Conservation (phyloP, 2,797 vertebrate genomes). For the Gallinago stenura region DNA sequence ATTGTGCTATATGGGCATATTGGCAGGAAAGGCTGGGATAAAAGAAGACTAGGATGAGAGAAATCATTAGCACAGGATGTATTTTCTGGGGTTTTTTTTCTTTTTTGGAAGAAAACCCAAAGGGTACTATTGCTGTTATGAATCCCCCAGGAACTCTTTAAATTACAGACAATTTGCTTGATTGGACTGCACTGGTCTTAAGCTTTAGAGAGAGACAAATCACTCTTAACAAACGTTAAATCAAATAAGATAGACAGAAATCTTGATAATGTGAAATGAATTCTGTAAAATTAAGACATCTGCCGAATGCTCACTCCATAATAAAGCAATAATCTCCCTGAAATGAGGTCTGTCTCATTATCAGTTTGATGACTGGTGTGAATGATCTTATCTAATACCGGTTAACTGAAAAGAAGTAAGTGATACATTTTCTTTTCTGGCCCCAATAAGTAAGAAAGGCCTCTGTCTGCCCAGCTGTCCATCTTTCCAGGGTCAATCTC, state of each 20-base stretch:
- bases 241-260: conserved; percentile 71
- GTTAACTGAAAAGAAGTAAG: conserved; percentile 21
- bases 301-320: conserved; percentile 35
- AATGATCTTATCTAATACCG: conserved; percentile 31
- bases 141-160: conserved; percentile 69
- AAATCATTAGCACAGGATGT: conserved; percentile 68
- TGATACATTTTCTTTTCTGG: neutral
- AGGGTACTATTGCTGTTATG: conserved; percentile 49
- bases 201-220: conserved; percentile 71
- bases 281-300: conserved; percentile 71
- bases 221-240: conserved; percentile 70
- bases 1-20: conserved; percentile 50
- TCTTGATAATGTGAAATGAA: conserved; percentile 71
- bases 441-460: neutral
- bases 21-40: conserved; percentile 70
- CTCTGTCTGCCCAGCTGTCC: neutral
- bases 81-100: neutral
- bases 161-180: conserved; percentile 74
- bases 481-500: neutral
- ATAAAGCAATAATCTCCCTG: conserved; percentile 56
- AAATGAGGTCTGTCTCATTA: conserved; percentile 63
- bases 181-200: conserved; percentile 68
- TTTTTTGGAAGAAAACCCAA: conserved; percentile 29
- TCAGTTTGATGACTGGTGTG: conserved; percentile 37
- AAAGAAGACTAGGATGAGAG: conserved; percentile 63